phyloP scores from a whole-genome alignment of 92 coral and sea anemone genomes.

The Micromussa lordhowensis region DNA sequence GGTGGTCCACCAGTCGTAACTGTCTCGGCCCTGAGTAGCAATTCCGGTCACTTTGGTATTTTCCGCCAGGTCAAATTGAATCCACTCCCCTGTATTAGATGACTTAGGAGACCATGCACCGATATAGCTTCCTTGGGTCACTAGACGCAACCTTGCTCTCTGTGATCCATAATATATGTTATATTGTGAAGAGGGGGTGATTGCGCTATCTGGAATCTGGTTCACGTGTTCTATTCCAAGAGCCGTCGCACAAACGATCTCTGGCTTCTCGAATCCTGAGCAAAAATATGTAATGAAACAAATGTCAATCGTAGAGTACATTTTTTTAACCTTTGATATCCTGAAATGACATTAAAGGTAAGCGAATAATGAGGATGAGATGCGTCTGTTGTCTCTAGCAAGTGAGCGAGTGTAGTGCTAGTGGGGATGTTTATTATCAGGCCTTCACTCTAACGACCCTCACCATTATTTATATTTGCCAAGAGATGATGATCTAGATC shows the following conservation, averaged over 20 bases:
- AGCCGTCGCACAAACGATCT: constrained; percentile 13
- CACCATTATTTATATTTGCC: too few species aligned
- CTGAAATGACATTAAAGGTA: too few species aligned
- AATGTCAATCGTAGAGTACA: background rate
- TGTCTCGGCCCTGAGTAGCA: constrained; percentile 49
- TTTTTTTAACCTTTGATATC: too few species aligned
- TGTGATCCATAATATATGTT: background rate
- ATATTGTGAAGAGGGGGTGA: constrained; percentile 27
- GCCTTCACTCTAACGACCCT: too few species aligned
- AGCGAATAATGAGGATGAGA: too few species aligned
- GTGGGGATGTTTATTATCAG: too few species aligned
- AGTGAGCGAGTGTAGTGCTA: too few species aligned
- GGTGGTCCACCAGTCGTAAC: constrained; percentile 45
- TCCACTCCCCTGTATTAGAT: constrained; percentile 37
- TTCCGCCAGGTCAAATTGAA: constrained; percentile 36
- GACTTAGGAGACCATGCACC: constrained; percentile 38
- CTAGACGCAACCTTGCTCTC: constrained; percentile 35
- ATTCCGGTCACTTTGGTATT: constrained; percentile 39
- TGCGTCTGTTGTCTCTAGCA: too few species aligned
- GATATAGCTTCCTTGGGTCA: constrained; percentile 9
- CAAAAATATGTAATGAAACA: background rate
- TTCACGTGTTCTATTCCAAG: constrained; percentile 50
- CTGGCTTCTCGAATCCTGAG: constrained; percentile 38
- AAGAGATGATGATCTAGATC: too few species aligned
- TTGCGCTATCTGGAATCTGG: constrained; percentile 48